Conservation (phyloP, 2,797 vertebrate genomes). For the Syngnathus acus region DNA sequence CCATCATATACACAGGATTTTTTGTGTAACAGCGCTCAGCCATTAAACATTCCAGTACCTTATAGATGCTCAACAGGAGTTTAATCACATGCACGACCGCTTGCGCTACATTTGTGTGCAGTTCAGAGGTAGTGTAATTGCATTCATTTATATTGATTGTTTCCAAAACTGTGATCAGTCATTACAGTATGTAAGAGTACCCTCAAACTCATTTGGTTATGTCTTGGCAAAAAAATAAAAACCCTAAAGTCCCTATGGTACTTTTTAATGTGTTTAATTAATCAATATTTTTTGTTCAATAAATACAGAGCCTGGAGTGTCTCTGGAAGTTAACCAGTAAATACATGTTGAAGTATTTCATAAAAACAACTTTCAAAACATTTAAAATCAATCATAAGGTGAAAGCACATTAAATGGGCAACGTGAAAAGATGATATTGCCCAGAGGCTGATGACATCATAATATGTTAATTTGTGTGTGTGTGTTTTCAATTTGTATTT, state of each 20-base stretch:
- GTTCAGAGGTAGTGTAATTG: not conserved
- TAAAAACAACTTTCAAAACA: too few species aligned
- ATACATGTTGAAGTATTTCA: too few species aligned
- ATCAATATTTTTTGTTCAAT: not conserved
- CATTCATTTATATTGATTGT: not conserved
- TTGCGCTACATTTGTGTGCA: not conserved
- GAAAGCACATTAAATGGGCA: too few species aligned
- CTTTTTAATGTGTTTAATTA: not conserved
- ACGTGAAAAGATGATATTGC: too few species aligned
- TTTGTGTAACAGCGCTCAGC: conserved; percentile 9
- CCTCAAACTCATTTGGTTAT: not conserved
- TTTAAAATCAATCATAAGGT: too few species aligned
- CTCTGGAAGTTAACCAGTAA: too few species aligned
- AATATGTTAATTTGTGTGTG: too few species aligned
- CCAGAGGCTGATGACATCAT: too few species aligned
- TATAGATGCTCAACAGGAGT: not conserved
- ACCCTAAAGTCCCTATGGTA: not conserved
- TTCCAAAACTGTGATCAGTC: not conserved
- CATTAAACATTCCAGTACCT: conserved; percentile 27
- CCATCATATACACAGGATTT: conserved; percentile 28
- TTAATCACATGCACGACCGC: not conserved
- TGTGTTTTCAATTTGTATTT: too few species aligned
- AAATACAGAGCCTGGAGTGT: not conserved
- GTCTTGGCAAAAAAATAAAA: not conserved
- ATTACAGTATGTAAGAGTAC: not conserved